Percentiles rank a stretch among this genome's conserved stretches.
Evolutionary conservation across 2,888 invertebrate species (phyloP).

Genomic region (Notodonta dromedarius): DNA sequence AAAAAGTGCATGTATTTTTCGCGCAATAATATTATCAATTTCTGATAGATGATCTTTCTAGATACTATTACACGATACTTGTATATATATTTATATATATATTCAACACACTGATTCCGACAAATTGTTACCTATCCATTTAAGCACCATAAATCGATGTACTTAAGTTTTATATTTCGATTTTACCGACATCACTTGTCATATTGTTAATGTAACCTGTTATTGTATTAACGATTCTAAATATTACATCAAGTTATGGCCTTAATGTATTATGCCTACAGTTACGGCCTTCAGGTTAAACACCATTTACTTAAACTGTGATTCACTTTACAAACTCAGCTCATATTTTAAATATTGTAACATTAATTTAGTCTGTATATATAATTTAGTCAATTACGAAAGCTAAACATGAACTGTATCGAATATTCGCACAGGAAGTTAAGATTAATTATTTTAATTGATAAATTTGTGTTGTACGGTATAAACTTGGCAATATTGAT

Average conservation of each 20-base stretch:
- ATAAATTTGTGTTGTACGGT: constrained; percentile 37
- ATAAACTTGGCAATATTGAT: constrained; percentile 25
- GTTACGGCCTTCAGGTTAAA: constrained; percentile 67
- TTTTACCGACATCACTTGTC: constrained; percentile 51
- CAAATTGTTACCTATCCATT: constrained; percentile 30
- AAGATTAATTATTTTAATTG: constrained; percentile 44
- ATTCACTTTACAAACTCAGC: constrained; percentile 77
- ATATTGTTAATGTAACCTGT: constrained; percentile 48
- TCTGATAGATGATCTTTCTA: constrained; percentile 15
- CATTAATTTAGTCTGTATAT: constrained; percentile 54
- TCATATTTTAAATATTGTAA: constrained; percentile 55
- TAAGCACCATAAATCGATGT: constrained; percentile 55
- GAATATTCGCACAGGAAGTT: constrained; percentile 54
- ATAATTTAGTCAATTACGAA: constrained; percentile 58
- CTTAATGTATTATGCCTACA: constrained; percentile 62
- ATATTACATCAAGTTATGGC: constrained; percentile 54
- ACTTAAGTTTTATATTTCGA: constrained; percentile 66
- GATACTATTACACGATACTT: constrained; percentile 23
- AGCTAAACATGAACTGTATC: constrained; percentile 42
- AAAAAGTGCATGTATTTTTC: constrained; percentile 32
- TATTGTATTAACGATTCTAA: constrained; percentile 56
- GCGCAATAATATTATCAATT: constrained; percentile 28
- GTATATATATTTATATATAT: constrained; percentile 24
- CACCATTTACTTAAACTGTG: constrained; percentile 77
- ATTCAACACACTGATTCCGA: constrained; percentile 30